phyloP scores from a whole-genome alignment of 2,797 vertebrate species.

The Sitta carolinensis region DNA sequence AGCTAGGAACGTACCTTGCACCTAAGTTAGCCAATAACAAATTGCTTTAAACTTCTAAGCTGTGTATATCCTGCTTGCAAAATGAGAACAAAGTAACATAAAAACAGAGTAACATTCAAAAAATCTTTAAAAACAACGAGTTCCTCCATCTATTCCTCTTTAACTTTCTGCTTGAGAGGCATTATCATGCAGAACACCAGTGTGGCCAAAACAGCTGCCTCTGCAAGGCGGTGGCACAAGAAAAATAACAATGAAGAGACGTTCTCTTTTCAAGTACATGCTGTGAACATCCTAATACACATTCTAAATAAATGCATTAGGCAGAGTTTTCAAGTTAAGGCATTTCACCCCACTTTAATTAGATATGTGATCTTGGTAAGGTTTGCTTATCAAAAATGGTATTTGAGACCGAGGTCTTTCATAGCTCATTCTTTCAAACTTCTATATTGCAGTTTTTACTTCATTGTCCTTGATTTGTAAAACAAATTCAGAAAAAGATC shows the following conservation, averaged over 20 bases:
- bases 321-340: background rate
- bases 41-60: background rate
- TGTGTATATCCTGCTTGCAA: background rate
- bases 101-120: background rate
- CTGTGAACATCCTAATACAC: background rate
- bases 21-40: background rate
- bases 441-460: background rate
- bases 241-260: background rate
- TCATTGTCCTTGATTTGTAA: background rate
- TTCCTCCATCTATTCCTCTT: background rate
- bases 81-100: background rate
- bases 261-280: background rate
- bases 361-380: constrained; percentile 7
- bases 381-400: constrained; percentile 4
- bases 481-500: background rate
- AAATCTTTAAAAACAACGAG: background rate
- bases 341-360: constrained; percentile 1
- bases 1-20: background rate
- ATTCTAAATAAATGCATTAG: background rate
- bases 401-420: background rate
- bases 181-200: background rate
- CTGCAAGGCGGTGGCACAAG: background rate
- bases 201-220: background rate
- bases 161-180: background rate
- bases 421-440: background rate